Conservation (phyloP, 37 sponge, comb jelly and placozoan species). For the Crambe crambe region DNA sequence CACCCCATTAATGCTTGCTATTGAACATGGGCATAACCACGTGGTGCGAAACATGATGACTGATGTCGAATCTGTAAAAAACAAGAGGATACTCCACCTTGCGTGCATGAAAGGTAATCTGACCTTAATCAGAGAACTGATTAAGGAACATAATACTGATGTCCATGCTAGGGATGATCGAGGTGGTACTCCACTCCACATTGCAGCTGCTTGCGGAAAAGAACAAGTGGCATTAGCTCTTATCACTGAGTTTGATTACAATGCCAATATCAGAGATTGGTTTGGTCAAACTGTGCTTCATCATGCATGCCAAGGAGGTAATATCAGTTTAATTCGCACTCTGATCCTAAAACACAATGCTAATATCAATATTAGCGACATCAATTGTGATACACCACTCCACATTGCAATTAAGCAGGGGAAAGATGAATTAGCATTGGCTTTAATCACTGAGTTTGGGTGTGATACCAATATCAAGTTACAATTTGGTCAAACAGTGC, state of each 20-base stretch:
- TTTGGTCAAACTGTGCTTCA: conserved; percentile 5
- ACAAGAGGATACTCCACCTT: no score
- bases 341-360: neutral
- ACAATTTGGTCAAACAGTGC: no score
- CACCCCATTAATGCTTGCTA: neutral
- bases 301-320: no score
- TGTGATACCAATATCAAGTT: no score
- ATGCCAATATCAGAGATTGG: neutral
- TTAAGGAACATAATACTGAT: neutral
- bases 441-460: no score
- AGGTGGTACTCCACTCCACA: neutral
- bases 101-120: neutral
- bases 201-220: conserved; percentile 4
- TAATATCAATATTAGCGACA: conserved; percentile 23
- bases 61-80: no score
- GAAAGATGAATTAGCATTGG: no score
- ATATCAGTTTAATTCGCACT: neutral
- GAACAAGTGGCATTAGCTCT: conserved; percentile 10
- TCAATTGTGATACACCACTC: conserved; percentile 13
- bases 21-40: neutral
- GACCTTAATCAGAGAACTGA: neutral
- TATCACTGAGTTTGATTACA: conserved; percentile 1
- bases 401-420: no score
- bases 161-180: neutral
- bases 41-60: neutral